Conservation (phyloP, 1,140 invertebrate species). For the Drepana arcuata region DNA sequence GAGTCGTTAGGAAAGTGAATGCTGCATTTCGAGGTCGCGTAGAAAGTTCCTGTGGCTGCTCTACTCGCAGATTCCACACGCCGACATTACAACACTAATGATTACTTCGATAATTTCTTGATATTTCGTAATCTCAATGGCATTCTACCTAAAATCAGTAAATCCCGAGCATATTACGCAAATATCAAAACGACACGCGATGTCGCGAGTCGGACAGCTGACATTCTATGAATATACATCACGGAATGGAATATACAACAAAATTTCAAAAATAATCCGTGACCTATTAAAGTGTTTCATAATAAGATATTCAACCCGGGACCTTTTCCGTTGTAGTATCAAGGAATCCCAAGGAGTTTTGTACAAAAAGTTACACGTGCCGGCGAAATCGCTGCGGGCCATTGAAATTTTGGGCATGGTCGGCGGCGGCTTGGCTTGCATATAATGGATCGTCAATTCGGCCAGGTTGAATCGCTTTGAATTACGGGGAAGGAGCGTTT, state of each 20-base stretch:
- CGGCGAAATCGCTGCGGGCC: slow-evolving; percentile 56
- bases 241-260: too few species aligned
- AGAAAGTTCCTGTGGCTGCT: slow-evolving; percentile 57
- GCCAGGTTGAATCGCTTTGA: slow-evolving; percentile 21
- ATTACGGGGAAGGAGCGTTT: slow-evolving; percentile 27
- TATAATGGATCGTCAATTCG: slow-evolving; percentile 57
- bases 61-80: slow-evolving; percentile 15
- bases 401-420: slow-evolving; percentile 63
- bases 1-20: slow-evolving; percentile 67
- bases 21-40: slow-evolving; percentile 67
- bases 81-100: too few species aligned
- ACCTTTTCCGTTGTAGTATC: slow-evolving; percentile 44
- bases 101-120: too few species aligned
- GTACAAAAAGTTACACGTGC: slow-evolving; percentile 70
- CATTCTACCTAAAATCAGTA: too few species aligned
- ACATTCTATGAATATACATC: too few species aligned
- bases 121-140: too few species aligned
- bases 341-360: slow-evolving; percentile 60
- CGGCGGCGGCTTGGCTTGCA: slow-evolving; percentile 37
- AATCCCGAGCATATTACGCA: too few species aligned
- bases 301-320: slow-evolving; percentile 59
- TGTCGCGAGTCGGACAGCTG: too few species aligned
- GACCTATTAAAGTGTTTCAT: slow-evolving; percentile 55
- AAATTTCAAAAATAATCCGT: slow-evolving; percentile 21
- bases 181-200: slow-evolving; percentile 25